Evolutionary conservation across 2,797 vertebrate genomes (phyloP), one percentile per base, ranked within the genome.

Genomic region (Enteromius thamalakanensis): DNA sequence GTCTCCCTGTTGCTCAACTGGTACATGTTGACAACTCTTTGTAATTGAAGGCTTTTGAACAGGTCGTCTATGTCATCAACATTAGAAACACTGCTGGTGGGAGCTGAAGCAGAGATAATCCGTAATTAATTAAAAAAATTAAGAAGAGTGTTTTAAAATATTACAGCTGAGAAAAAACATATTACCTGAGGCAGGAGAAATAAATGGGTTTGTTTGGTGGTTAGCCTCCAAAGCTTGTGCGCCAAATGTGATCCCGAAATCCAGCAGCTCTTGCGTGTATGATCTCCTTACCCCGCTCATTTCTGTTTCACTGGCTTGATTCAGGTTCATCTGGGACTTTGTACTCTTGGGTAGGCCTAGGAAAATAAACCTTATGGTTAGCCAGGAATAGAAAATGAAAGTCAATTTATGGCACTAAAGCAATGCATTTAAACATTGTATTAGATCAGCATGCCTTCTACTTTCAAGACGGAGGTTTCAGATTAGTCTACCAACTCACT

Each of bases 261-360:
- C 93, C 76, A 90, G 82, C 51, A 95, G 91, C 60, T 94, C 94
- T 81, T 94, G 92, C 0, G 89, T 84, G 86, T 95, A 94, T 0
- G 94, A 94, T 53, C 82, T 87, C 71, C 76, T 88, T 42, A 82
- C 84, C 1, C 77, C 42, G 49, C 64, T 82, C 64, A 40, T 53
- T 29, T 72, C 84, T 40, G 34, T 80, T 75, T 64, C 83, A 69
- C 82, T 69, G 47, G 69, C 79, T 70, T 71, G 71, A 21, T 76
- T 82, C 53, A 84, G 89, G 79, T 49, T 87, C 19, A n/a, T 65
- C 34, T 69, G 65, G 29, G 65, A 77, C 81, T 85, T 89, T 68
- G 80, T 72, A 71, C 76, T 40, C 32, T 70, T 76, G 64, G 84
- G 87, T 86, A 87, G 29, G 74, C 85, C 79, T 89, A 69, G 79